These are phyloP conservation scores for Caerostris extrusa DNA, from an alignment of 1,140 invertebrate genomes.

Conservation along the genomic window DNA sequence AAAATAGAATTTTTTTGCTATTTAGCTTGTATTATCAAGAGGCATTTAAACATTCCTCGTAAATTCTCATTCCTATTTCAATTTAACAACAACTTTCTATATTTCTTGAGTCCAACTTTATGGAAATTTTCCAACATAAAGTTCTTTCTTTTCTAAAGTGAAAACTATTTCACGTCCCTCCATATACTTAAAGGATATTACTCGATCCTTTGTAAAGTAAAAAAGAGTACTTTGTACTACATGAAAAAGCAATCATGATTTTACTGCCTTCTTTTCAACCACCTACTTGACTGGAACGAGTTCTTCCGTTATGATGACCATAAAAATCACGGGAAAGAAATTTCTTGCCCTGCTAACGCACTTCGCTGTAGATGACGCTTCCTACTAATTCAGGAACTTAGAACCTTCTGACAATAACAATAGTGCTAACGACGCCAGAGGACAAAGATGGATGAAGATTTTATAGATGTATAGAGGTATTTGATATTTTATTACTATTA, in stretches of 20 bases:
- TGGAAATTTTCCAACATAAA: neutral
- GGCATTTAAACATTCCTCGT: neutral
- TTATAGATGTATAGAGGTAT: neutral
- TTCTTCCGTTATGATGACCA: slow-evolving; percentile 53
- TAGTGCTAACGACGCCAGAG: neutral
- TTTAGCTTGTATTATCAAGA: neutral
- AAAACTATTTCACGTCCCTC: neutral
- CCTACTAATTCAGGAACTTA: neutral
- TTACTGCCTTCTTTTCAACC: slow-evolving; percentile 38
- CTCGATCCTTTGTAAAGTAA: slow-evolving; percentile 8
- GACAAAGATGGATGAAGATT: slow-evolving; percentile 29
- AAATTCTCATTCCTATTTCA: neutral
- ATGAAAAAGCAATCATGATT: slow-evolving; percentile 54
- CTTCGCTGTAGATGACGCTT: neutral
- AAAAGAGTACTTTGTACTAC: slow-evolving; percentile 36
- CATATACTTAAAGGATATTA: slow-evolving; percentile 14
- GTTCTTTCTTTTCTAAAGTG: neutral
- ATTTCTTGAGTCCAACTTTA: neutral
- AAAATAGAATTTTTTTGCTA: neutral
- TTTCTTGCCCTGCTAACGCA: neutral
- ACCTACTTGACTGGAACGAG: slow-evolving; percentile 17
- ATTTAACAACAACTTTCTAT: neutral
- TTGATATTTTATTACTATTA: neutral
- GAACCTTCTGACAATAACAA: slow-evolving; percentile 4
- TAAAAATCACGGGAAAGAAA: slow-evolving; percentile 27